Percentiles rank a stretch among this genome's conserved stretches.
Conservation (phyloP, 2,113 vertebrate species). For the Piprites chloris region DNA sequence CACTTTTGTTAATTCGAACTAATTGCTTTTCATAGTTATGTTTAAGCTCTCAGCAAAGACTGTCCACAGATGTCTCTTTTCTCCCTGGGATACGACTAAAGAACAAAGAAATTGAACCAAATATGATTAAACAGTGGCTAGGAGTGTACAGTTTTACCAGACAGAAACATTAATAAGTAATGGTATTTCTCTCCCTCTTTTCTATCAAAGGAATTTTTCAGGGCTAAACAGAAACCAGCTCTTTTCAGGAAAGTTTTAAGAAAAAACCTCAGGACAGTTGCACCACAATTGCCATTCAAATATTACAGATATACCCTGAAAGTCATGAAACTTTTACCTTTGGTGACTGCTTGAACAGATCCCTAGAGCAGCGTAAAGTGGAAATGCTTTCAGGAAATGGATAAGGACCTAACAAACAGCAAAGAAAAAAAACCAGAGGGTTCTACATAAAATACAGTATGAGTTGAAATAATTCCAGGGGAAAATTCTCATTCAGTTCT, state of each 20-base stretch:
- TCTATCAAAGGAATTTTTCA: background rate
- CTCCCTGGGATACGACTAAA: background rate
- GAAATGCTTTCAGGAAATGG: background rate
- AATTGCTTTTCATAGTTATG: background rate
- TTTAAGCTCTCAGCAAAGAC: background rate
- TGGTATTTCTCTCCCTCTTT: background rate
- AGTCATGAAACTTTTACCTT: background rate
- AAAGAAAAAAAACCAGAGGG: background rate
- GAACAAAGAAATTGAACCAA: background rate
- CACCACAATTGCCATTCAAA: background rate
- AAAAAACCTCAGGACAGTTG: background rate
- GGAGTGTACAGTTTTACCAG: background rate
- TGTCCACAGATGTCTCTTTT: background rate
- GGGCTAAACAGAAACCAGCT: background rate
- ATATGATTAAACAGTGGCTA: background rate
- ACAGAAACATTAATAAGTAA: background rate
- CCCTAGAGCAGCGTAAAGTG: background rate
- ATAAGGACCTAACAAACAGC: background rate
- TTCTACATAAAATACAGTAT: background rate
- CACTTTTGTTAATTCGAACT: background rate
- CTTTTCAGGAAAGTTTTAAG: background rate
- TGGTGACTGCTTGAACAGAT: background rate
- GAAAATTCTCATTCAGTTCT: background rate
- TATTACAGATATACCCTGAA: background rate
- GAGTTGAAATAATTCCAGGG: background rate